Evolutionary conservation across 2,113 vertebrate genomes (phyloP).

Genomic region (Bufo bufo): DNA sequence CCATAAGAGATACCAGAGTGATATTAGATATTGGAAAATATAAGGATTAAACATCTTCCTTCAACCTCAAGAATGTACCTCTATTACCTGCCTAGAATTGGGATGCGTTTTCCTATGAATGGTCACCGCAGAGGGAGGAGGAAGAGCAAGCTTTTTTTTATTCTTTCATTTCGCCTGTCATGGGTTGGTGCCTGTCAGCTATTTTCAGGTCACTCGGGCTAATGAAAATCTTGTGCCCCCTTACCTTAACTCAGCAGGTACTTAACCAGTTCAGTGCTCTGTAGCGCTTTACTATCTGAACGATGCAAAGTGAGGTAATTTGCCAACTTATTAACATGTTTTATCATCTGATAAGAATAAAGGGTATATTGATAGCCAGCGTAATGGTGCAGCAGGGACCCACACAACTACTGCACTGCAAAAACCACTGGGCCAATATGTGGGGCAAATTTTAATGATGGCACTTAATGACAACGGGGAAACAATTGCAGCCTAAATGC

Average conservation of each 20-base stretch:
- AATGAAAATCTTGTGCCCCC: constrained; percentile 53
- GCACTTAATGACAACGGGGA: no score
- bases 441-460: no score
- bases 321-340: neutral
- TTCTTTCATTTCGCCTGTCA: constrained; percentile 52
- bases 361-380: neutral
- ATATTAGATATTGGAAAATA: neutral
- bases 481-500: neutral
- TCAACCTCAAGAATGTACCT: neutral
- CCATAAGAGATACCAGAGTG: neutral
- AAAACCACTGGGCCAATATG: neutral
- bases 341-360: neutral
- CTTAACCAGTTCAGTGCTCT: constrained; percentile 33
- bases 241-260: constrained; percentile 12
- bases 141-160: constrained; percentile 41
- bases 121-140: constrained; percentile 9
- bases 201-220: constrained; percentile 53
- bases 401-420: neutral
- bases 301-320: neutral
- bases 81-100: neutral
- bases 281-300: neutral
- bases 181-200: constrained; percentile 55
- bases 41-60: neutral
- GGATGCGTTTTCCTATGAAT: neutral
- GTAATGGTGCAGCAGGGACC: neutral